These are phyloP conservation scores for Typhlomys cinereus DNA, from an alignment of 2,113 vertebrate species.

Conservation along the genomic window DNA sequence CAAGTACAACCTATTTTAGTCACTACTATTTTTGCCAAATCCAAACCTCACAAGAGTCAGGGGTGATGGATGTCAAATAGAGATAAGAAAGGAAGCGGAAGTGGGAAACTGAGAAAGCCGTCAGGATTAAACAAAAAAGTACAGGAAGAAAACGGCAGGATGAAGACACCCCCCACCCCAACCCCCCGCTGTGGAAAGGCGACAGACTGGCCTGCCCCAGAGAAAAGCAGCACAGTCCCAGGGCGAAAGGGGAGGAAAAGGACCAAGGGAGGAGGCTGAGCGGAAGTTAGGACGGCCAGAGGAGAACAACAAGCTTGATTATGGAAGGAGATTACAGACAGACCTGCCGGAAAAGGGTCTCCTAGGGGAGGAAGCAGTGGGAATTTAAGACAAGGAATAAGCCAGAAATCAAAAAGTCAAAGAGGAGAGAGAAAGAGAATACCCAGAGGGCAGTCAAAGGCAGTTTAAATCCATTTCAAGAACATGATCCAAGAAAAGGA, in stretches of 20 bases:
- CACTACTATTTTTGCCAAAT: constrained; percentile 49
- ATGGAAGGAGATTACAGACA: too few relatives aligned
- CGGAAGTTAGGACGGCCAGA: constrained; percentile 53
- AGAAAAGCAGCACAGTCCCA: constrained; percentile 47
- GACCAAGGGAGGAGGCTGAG: background rate
- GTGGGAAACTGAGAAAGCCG: constrained; percentile 24
- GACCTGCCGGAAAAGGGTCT: constrained; percentile 32
- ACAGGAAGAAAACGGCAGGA: constrained; percentile 56
- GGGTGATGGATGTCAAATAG: constrained; percentile 42
- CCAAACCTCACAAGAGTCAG: constrained; percentile 33
- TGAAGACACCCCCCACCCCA: constrained; percentile 42
- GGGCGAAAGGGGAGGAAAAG: constrained; percentile 43
- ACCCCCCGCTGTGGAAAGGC: constrained; percentile 53
- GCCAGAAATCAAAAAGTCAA: constrained; percentile 39
- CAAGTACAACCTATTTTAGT: constrained; percentile 33
- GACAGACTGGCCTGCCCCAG: constrained; percentile 55
- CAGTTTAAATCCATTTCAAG: constrained; percentile 9
- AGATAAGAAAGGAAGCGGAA: constrained; percentile 69
- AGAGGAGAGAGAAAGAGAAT: constrained; percentile 42
- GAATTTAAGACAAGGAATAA: constrained; percentile 63
- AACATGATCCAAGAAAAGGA: background rate
- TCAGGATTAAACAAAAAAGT: constrained; percentile 23
- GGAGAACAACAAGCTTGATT: constrained; percentile 61
- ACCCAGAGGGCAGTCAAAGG: constrained; percentile 37
- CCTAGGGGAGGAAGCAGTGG: background rate